phyloP scores from a whole-genome alignment of 2,797 vertebrate genomes.

The Eupleurogrammus muticus region DNA sequence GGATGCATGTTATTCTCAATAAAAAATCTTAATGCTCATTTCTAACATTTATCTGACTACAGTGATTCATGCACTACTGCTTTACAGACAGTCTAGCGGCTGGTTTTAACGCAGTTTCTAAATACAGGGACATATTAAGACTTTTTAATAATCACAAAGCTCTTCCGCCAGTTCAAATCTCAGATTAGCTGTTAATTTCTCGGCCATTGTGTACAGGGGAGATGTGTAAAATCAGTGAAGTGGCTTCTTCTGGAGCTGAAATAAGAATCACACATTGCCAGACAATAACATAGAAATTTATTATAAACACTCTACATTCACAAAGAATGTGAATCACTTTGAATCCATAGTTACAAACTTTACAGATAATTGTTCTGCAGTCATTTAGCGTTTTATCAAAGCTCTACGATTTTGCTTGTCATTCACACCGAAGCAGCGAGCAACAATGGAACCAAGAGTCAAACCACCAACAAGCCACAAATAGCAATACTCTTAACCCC shows the following conservation, averaged over 20 bases:
- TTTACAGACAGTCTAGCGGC: no score
- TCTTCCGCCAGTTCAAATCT: not conserved
- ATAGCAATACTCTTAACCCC: not conserved
- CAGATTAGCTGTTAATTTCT: not conserved
- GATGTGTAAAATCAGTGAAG: not conserved
- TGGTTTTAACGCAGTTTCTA: no score
- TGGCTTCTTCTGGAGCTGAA: not conserved
- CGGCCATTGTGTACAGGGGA: not conserved
- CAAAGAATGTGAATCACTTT: conserved; percentile 7
- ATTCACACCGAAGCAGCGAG: not conserved
- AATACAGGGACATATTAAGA: no score
- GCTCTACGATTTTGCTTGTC: not conserved
- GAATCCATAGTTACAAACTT: not conserved
- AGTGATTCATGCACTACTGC: no score
- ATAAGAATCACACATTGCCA: not conserved
- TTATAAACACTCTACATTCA: conserved; percentile 72
- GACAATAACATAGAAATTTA: conserved; percentile 59
- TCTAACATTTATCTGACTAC: no score
- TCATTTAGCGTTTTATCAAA: not conserved
- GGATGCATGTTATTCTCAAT: no score
- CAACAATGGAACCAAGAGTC: not conserved
- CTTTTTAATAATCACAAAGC: no score
- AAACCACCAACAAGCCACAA: not conserved
- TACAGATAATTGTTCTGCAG: not conserved
- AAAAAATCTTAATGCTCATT: no score